These are phyloP conservation scores for Trinorchestia longiramus DNA, from an alignment of 1,140 invertebrate genomes.

Conservation along the genomic window DNA sequence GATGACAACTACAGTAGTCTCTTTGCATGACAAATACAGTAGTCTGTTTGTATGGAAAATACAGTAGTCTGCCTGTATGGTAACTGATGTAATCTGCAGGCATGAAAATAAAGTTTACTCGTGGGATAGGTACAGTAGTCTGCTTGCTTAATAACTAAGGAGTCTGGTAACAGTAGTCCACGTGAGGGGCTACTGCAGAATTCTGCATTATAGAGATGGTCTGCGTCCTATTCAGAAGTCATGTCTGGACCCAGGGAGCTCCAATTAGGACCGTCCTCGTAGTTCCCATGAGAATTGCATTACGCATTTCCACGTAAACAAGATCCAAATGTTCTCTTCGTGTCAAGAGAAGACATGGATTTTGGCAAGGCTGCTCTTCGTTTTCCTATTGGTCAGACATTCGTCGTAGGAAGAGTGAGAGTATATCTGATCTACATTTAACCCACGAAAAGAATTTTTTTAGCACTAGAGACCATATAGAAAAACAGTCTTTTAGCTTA, in stretches of 20 bases:
- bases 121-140: no score
- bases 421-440: no score
- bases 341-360: background rate
- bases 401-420: no score
- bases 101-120: no score
- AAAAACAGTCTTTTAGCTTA: no score
- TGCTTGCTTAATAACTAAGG: no score
- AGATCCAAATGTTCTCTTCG: background rate
- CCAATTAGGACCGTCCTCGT: background rate
- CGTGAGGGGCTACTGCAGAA: no score
- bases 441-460: no score
- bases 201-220: no score
- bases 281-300: background rate
- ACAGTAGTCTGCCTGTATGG: background rate
- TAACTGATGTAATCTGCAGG: background rate
- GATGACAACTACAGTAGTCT: background rate
- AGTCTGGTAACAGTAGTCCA: no score
- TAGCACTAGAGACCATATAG: no score
- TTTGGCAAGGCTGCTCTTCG: background rate
- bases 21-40: background rate
- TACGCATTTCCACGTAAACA: background rate
- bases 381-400: background rate
- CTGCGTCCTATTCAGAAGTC: background rate
- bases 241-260: background rate
- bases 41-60: background rate